Evolutionary conservation across 2,888 invertebrate genomes (phyloP), one percentile per base, ranked within the genome.

Genomic region (Strigamia transsilvanica): DNA sequence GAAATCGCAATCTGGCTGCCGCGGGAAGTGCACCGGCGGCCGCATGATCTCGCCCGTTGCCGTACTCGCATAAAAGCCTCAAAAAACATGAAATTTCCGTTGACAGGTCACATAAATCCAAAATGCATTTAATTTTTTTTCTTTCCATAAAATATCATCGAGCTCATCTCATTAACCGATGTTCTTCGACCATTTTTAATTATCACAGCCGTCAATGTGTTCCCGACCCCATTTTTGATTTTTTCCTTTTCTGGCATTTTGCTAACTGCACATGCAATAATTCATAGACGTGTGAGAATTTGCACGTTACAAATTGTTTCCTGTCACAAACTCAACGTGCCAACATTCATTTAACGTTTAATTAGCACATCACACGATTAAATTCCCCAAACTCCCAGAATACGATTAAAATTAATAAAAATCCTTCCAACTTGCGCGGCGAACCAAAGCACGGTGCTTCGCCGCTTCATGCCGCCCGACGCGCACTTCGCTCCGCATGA

Each of bases 91-190:
- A 7, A 27, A 51, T 18, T 51, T 73, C 4, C 10, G 56, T 18
- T 73, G 73, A 73, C 73, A 73, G 73, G 73, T 32, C 7, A 73
- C 32, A 73, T 73, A 73, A 73, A 73, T 73, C n/a, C 32, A 73
- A 18, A n/a, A 56, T 18, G 56, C 21, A 18, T 56, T 56, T 56
- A 56, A n/a, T 56, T 56, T 56, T 56, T 56, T 56, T 18, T 73
- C 15, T 13, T 27, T 66, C 6, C 12, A n/a, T 73, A 73, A 73
- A 73, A 73, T 73, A 73, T 73, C 32, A 73, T 27, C 73, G 32
- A 73, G 73, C 73, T 73, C 73, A 73, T 73, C 73, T 73, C 73
- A 73, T 73, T 73, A 73, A 73, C 27, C 32, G 73, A 73, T 73
- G 73, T 73, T 27, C 73, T 27, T 73, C 27, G 32, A 73, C 27